phyloP scores from a whole-genome alignment of 2,888 invertebrate genomes.

The Nephrocerus scutellatus region DNA sequence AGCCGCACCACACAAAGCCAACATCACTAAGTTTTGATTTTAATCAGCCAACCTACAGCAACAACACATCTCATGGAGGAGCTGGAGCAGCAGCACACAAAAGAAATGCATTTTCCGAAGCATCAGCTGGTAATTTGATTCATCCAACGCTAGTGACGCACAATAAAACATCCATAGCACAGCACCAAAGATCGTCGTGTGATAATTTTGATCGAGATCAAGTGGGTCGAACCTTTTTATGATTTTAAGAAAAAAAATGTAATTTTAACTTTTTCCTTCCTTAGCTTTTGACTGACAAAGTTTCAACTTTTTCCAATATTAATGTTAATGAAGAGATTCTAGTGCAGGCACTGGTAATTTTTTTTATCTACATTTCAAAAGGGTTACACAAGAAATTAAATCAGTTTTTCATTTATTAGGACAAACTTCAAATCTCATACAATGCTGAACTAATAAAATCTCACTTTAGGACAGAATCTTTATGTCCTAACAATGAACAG shows the following conservation, averaged over 20 bases:
- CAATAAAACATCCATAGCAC: slow-evolving; percentile 14
- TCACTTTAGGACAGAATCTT: slow-evolving; percentile 26
- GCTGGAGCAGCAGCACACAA: not conserved
- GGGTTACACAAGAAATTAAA: too few relatives aligned
- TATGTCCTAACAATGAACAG: slow-evolving; percentile 9
- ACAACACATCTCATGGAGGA: not conserved
- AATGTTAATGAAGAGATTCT: slow-evolving; percentile 40
- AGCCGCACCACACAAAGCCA: too few relatives aligned
- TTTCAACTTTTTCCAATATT: slow-evolving; percentile 36
- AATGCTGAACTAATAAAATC: slow-evolving; percentile 36
- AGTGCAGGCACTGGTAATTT: slow-evolving; percentile 41
- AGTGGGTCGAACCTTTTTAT: slow-evolving; percentile 22
- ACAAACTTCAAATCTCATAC: slow-evolving; percentile 40
- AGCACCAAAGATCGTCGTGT: slow-evolving; percentile 36
- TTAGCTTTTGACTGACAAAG: slow-evolving; percentile 31
- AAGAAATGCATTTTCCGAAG: too few relatives aligned
- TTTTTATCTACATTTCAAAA: not conserved
- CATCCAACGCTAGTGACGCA: too few relatives aligned
- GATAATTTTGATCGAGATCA: slow-evolving; percentile 34
- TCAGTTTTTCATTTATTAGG: slow-evolving; percentile 25
- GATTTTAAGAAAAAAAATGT: too few relatives aligned
- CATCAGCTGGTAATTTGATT: too few relatives aligned
- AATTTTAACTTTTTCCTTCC: not conserved
- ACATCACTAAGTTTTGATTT: too few relatives aligned
- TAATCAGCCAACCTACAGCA: not conserved